phyloP scores from a whole-genome alignment of 2,797 vertebrate species.

The Cygnus olor region DNA sequence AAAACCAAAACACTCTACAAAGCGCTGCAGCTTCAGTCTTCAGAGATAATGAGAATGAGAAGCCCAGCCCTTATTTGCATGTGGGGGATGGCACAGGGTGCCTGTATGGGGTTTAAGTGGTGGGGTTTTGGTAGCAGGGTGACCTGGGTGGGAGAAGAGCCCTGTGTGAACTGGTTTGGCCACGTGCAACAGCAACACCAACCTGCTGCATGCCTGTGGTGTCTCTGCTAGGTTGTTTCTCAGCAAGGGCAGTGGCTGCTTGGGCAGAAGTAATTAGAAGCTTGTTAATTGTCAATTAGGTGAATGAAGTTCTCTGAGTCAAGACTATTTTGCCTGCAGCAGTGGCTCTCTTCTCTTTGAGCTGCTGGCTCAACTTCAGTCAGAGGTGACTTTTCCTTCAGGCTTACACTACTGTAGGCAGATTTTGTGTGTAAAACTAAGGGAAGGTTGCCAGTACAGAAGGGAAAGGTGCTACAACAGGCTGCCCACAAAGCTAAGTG shows the following conservation, averaged over 20 bases:
- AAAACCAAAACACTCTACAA: not conserved
- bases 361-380: not conserved
- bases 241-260: not conserved
- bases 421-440: not conserved
- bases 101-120: accelerated
- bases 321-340: not conserved
- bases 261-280: not conserved
- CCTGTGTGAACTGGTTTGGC: not conserved
- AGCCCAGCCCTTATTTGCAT: no score
- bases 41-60: no score
- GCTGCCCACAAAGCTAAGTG: not conserved
- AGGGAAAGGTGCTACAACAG: not conserved
- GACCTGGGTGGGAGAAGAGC: not conserved
- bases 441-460: not conserved
- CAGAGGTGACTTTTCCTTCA: not conserved
- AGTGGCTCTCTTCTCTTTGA: not conserved
- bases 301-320: not conserved
- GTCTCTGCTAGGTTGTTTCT: not conserved
- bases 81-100: not conserved
- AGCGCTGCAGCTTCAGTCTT: not conserved
- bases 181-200: accelerated
- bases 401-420: not conserved
- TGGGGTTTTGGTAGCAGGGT: not conserved
- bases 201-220: accelerated
- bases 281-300: not conserved